Conservation (phyloP, 1,140 invertebrate genomes). For the Drosophila teissieri region DNA sequence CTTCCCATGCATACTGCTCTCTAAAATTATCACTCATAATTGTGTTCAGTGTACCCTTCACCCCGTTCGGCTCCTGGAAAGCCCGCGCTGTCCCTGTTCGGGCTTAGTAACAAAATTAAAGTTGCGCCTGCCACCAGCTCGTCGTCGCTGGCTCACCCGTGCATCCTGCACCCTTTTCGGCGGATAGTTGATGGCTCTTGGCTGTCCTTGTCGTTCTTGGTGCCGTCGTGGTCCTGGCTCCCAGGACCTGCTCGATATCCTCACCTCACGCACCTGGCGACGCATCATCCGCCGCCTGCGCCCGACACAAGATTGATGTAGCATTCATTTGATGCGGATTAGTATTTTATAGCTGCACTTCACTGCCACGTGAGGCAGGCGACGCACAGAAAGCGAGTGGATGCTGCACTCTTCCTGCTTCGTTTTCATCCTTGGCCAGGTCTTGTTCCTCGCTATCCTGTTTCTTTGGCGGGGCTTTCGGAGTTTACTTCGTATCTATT, state of each 20-base stretch:
- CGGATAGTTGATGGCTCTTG: constrained; percentile 31
- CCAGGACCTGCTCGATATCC: background rate
- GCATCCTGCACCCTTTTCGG: constrained; percentile 39
- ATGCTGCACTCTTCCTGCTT: constrained; percentile 50
- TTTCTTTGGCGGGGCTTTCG: background rate
- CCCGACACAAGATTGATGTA: constrained; percentile 81
- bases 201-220: constrained; percentile 6
- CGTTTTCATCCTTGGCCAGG: constrained; percentile 6
- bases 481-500: background rate
- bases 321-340: constrained; percentile 83
- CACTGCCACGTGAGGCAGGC: constrained; percentile 50
- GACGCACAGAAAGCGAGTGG: constrained; percentile 54
- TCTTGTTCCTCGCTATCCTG: background rate
- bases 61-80: constrained; percentile 3
- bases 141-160: constrained; percentile 22
- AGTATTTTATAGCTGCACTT: constrained; percentile 83
- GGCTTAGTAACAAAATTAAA: constrained; percentile 80
- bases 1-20: background rate
- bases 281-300: constrained; percentile 56
- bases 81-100: constrained; percentile 3
- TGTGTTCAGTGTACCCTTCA: background rate
- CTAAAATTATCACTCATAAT: background rate
- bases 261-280: constrained; percentile 54
- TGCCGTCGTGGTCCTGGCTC: background rate
- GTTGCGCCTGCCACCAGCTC: constrained; percentile 61